phyloP scores from a whole-genome alignment of 2,888 invertebrate genomes.

The Gasteruption jaculator region DNA sequence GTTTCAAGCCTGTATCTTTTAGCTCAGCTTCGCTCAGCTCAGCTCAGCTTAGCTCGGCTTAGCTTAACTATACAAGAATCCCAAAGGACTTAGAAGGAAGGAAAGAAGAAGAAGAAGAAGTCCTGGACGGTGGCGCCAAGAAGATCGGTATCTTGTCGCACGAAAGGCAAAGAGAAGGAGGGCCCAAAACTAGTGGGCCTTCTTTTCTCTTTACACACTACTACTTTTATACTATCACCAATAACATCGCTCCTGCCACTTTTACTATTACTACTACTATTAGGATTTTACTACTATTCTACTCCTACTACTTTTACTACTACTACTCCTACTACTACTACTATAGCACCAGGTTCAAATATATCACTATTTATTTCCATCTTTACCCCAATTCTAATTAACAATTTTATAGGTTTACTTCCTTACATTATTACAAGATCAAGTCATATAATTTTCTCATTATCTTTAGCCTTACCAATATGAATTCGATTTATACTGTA shows the following conservation, averaged over 20 bases:
- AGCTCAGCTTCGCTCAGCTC: constrained; percentile 4
- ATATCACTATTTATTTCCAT: constrained; percentile 58
- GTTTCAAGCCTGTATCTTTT: constrained; percentile 26
- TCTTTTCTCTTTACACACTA: too few relatives aligned
- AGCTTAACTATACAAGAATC: too few relatives aligned
- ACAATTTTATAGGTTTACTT: constrained; percentile 67
- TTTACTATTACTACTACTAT: too few relatives aligned
- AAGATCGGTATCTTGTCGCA: constrained; percentile 49
- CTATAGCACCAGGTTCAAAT: too few relatives aligned
- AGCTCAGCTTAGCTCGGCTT: constrained; percentile 13
- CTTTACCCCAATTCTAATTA: constrained; percentile 61
- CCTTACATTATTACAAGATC: constrained; percentile 69
- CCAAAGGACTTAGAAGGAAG: constrained; percentile 30
- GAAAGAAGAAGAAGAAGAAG: constrained; percentile 25
- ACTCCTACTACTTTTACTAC: too few relatives aligned
- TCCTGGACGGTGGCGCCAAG: constrained; percentile 49
- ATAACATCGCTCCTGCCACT: too few relatives aligned
- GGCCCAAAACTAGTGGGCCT: too few relatives aligned
- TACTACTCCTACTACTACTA: too few relatives aligned
- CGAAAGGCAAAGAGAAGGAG: constrained; percentile 3
- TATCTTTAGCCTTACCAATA: constrained; percentile 60
- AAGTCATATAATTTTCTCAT: constrained; percentile 60
- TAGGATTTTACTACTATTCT: too few relatives aligned
- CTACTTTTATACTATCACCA: too few relatives aligned
- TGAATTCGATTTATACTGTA: constrained; percentile 65